These are phyloP conservation scores for Pelobates fuscus DNA, from an alignment of 2,113 vertebrate genomes.

Conservation along the genomic window DNA sequence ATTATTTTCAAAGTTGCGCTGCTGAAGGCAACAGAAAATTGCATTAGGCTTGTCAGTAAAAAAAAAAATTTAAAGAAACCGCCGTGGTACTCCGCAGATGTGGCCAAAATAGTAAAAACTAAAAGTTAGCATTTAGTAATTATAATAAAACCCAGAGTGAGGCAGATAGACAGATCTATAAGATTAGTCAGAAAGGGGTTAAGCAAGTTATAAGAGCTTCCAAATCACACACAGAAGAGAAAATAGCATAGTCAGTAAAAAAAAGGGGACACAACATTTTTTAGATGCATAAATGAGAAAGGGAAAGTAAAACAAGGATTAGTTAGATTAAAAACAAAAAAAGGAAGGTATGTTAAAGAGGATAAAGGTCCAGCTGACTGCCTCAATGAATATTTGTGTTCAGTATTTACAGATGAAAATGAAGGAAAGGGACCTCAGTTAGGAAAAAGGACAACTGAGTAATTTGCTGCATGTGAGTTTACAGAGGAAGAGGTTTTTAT, in stretches of 20 bases:
- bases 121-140: too few relatives aligned
- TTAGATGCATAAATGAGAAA: background rate
- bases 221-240: too few relatives aligned
- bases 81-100: too few relatives aligned
- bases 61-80: too few relatives aligned
- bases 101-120: too few relatives aligned
- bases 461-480: background rate
- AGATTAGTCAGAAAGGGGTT: too few relatives aligned
- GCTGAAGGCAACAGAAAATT: too few relatives aligned
- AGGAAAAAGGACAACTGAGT: background rate
- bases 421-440: slow-evolving; percentile 1
- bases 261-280: background rate
- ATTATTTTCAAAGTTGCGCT: too few relatives aligned
- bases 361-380: background rate
- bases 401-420: background rate
- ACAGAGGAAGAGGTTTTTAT: background rate
- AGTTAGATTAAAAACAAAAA: background rate
- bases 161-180: too few relatives aligned
- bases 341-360: background rate
- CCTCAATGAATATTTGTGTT: background rate
- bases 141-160: too few relatives aligned
- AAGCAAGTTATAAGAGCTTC: too few relatives aligned
- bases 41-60: too few relatives aligned
- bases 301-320: background rate
- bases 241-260: background rate